Base-by-base conservation (phyloP, 92 coral and sea anemone species). In the Bergia sp. region DNA sequence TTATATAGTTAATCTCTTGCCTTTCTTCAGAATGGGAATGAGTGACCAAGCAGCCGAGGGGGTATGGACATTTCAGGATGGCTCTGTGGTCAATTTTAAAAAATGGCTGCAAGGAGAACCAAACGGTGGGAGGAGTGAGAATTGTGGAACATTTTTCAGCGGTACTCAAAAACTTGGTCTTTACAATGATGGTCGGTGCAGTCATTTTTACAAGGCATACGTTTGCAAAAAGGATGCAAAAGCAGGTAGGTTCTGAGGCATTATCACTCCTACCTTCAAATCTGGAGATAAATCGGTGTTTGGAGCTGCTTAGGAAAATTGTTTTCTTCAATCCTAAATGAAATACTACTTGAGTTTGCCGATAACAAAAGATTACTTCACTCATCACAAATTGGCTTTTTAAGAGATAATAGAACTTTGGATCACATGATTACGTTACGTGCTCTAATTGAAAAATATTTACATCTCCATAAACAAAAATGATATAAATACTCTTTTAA, bases 51-150 rank as follows among this genome's bases (percentile, higher is more conserved):
- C 4, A 5, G 13, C 39, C 8, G 85, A 80, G 21, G 69, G 85
- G 50, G 71, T 58, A 37, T 80, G 85, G 85, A 80, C 20, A 45
- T 80, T 49, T 49, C 2, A 44, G 20, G 85, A 80, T 80, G 69
- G 69, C 16, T 10, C 66, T 6, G 1, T 1, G 20, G 85, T 21
- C 16, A 80, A n/a, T 5, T 80, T 80, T 44, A 49, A 43, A 2
- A 49, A 49, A 49, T 80, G 85, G 85, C 13, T 5, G 20, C 15
- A 9, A 47, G 39, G 16, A 4, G 85, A 80, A 23, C 85, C 66
- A 29, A 80, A 80, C 64, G 85, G 66, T 6, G 38, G 4, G 0
- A 37, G 3, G 18, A 16, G 37, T 1, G 85, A 80, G 10, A 80
- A 80, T 12, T 80, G 85, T 47, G 85, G 50, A 75, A 75, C 50